These are phyloP conservation scores for Carassius carassius DNA, from an alignment of 2,113 vertebrate species.

Conservation along the genomic window DNA sequence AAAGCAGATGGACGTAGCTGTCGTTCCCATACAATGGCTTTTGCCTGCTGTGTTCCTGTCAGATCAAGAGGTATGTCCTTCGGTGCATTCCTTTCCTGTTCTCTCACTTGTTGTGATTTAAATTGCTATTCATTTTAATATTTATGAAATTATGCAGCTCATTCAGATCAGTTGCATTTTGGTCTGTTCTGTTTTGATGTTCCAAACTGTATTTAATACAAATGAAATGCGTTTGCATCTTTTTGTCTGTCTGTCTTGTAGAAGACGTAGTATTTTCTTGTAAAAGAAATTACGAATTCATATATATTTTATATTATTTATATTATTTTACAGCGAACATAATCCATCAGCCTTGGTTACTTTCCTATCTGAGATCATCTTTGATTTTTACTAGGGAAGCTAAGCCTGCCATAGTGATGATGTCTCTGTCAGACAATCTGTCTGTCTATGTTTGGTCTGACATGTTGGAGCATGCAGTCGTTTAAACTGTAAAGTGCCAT, in stretches of 20 bases:
- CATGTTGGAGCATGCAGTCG: constrained; percentile 16
- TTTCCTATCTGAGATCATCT: not conserved
- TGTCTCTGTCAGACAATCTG: constrained; percentile 32
- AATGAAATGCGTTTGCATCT: not conserved
- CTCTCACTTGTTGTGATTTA: not conserved
- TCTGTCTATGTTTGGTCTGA: constrained; percentile 42
- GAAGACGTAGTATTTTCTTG: not conserved
- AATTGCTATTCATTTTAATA: not conserved
- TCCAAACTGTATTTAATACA: not conserved
- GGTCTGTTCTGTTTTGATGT: not conserved
- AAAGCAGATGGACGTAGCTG: not conserved
- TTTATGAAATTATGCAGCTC: not conserved
- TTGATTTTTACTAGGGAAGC: not conserved
- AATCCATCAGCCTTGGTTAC: not conserved
- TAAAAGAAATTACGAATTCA: not conserved
- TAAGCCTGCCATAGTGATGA: constrained; percentile 28
- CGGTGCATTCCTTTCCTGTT: not conserved
- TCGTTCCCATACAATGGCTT: constrained; percentile 32
- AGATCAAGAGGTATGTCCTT: constrained; percentile 44
- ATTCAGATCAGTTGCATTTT: not conserved
- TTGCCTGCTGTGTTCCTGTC: constrained; percentile 53
- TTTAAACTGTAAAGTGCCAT: constrained; percentile 17
- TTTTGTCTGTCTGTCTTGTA: not conserved
- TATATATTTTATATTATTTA: no score
- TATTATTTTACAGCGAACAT: not conserved